Base-by-base conservation (phyloP, 2,888 invertebrate species). In the Agrilus mali region DNA sequence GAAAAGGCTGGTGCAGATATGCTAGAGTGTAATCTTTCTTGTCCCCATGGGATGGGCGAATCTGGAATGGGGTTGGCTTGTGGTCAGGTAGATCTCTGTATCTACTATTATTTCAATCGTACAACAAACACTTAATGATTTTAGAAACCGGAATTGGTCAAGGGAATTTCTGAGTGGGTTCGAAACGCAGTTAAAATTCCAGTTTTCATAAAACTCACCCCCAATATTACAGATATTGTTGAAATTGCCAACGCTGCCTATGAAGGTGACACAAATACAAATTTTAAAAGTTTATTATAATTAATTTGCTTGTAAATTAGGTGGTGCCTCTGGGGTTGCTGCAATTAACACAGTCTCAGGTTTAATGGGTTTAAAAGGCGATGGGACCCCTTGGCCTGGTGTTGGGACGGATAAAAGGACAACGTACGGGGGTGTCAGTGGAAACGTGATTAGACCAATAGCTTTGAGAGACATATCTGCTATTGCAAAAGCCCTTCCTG, bases 31-130 rank as follows among this genome's bases (percentile, higher is more conserved):
- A 98, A 98, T 71, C 68, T 98, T 40, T 96, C 95, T 0, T 97
- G 98, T 64, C 97, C 97, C 0, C 97, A 98, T 66, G 97, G 97
- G 6, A 97, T 98, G 95, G 95, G 94, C 2, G 96, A 96, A 64
- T 80, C 86, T 10, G 96, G 96, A 34, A 97, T 98, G 97, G 98
- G 97, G 0, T 70, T 98, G 41, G 97, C 97, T 37, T 97, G 97
- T 66, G 97, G 97, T 44, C 95, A 96, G 75, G 88, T 86, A 62
- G 6, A 20, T 20, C 2, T 6, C n/a, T n/a, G n/a, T n/a, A n/a
- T 20, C 20, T 6, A 4, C 6, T 5, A 20, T n/a, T 17, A 32
- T 6, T 32, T 34, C 10, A 15, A 17, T 3, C 20, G 17, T 20
- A 16, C 27, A 33, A 17, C 15, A 44, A 36, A 22, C 12, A n/a